Base-by-base conservation (phyloP, 2,113 vertebrate species). In the Callaeas wilsoni region DNA sequence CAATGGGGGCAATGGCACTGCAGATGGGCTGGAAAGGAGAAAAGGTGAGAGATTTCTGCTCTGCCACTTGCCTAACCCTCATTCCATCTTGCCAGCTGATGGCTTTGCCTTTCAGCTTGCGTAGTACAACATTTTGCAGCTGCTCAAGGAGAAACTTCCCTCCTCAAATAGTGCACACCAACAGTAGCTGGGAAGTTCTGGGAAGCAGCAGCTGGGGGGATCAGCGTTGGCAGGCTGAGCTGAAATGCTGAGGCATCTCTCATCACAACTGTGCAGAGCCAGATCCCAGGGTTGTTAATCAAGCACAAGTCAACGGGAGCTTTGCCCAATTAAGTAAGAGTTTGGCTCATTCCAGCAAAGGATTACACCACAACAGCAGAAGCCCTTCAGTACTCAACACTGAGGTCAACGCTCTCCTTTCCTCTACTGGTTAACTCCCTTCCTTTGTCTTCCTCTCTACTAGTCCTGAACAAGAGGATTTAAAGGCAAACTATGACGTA, bases 121-220 rank as follows among this genome's bases (percentile, higher is more conserved):
- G 30, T 25, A 83, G 42, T 39, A 41, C 42, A 75, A 22, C 16
- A 9, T 21, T 74, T 55, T 74, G 64, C 91, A 96, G 75, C 89
- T 88, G 84, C 67, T 85, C 50, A 32, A 33, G 41, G 59, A 67
- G 75, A 92, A 71, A 52, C 47, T 63, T 74, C 59, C 47, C 59
- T 46, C 33, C 79, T 35, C 59, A 44, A 42, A 69, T 1, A 83
- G 55, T 0, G 3, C 50, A 49, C 69, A 89, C 77, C 17, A 33
- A 35, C 47, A 77, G 94, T 86, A 93, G 84, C 75, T 86, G 90
- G 75, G 84, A 89, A 91, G 73, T 44, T 65, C 78, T 91, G 89
- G 32, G 74, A 91, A 82, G 46, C 53, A 87, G 78, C 93, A 93
- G 93, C 89, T 87, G 87, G 55, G 53, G 52, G 37, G 64, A 89